Evolutionary conservation across 53 echinoderm and acorn worm genomes (phyloP), one percentile per base, ranked within the genome.

Genomic region (Crossaster papposus): DNA sequence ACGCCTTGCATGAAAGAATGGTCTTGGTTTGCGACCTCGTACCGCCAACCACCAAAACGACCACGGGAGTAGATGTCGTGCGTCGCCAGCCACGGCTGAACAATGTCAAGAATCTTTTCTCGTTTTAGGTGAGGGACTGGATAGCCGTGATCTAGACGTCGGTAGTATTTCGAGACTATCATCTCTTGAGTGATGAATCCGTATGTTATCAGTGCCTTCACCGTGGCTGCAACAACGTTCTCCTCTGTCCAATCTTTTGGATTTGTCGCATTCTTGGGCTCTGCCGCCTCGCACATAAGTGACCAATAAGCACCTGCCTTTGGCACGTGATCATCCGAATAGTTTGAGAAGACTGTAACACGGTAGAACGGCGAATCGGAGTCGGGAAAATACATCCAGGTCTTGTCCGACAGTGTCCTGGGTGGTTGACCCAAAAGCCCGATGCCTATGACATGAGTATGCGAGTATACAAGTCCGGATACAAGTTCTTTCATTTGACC

Each of bases 11-110:
- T 90, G 29, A 90, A 76, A 64, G 84, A 83, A 65, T 90, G 90
- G 77, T 90, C 90, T 4, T 90, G 90, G 4, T 83, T 90, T 24
- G 63, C 30, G 10, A 90, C 90, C 28, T 90, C 90, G 64, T 90
- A 90, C 44, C 79, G 34, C 90, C 90, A 90, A 6, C 90, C 90
- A 53, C 90, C 90, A 68, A 90, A 90, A 17, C 90, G 62, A 18
- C 37, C 23, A 20, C 83, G 4, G 44, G 44, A 44, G 44, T 44
- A 44, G 44, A 44, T 8, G 78, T 36, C 58, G 58, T 78, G 13
- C 75, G 83, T 34, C 44, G 62, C 63, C 68, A 90, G 81, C 90
- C 90, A 90, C 37, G 90, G 90, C 64, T 90, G 90, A 6, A 90
- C 30, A 36, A 14, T 26, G 5, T 90, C 18, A 0, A 90, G 78